Evolutionary conservation across 1,140 invertebrate species (phyloP), one percentile per base, ranked within the genome.

Genomic region (Archegozetes longisetosus): DNA sequence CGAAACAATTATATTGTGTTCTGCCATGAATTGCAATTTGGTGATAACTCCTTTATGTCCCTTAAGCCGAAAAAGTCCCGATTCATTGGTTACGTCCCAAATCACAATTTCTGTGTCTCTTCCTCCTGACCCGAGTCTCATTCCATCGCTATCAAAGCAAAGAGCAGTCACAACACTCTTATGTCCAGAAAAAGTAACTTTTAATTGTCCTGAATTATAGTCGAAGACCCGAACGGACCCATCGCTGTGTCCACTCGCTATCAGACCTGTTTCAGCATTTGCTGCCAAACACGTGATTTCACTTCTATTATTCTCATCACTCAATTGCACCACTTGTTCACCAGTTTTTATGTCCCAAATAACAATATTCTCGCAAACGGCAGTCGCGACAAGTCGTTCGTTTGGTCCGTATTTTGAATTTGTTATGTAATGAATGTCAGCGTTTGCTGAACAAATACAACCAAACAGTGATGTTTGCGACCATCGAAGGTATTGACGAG

Each of bases 31-130:
- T 13, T 77, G 68, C 0, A 88, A 74, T 74, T 88, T 82, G 0
- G 92, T 98, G n/a, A 99, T 78, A 0, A 81, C 76, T 28, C 84
- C 86, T 75, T 92, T 96, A 72, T 99, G 95, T 0, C 92, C 94
- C 69, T 80, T 84, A 52, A 98, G 78, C 58, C 91, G 77, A 68
- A 83, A 89, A 28, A 93, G 74, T 62, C 94, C 94, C 62, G 79
- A 79, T 74, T 96, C 89, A 65, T 85, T 84, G 1, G 97, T 84
- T 29, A 91, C 79, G 77, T 98, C 94, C 85, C 94, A 96, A 26
- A 97, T 73, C 52, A 97, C 86, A 4, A 98, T 81, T 74, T 94
- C 86, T 22, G 61, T 65, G 54, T 66, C 66, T 77, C 84, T 90
- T 65, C 85, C 81, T 52, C 89, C 90, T 63, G 87, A 88, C 1